Base-by-base conservation (phyloP, 2,797 vertebrate genomes). In the Microctenopoma lineatum region DNA sequence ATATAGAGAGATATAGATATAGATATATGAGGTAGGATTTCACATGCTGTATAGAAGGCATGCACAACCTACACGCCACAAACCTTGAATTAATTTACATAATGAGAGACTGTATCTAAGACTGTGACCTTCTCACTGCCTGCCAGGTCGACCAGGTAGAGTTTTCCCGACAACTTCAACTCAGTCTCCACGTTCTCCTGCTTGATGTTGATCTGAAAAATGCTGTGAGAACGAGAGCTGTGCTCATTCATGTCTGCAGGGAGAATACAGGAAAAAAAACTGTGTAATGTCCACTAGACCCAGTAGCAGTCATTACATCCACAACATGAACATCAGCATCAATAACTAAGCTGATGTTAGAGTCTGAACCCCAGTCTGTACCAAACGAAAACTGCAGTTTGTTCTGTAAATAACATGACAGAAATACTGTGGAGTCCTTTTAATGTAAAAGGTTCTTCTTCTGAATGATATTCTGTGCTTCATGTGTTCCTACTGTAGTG, bases 151-250 rank as follows among this genome's bases (percentile, higher is more conserved):
- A 98, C 97, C 90, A 98, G 91, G 91, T 98, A 99, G 10, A 99
- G 96, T 59, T 99, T 99, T 65, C 97, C 97, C 2, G 96, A 95
- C 79, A 98, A 94, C 63, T 99, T 99, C 81, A 94, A 95, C 93
- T 99, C 97, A 0, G 97, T 99, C 77, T 99, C 96, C 83, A 97
- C 87, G 4, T 99, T 99, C 87, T 98, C 97, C 90, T 98, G 97
- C 59, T 98, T 98, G 88, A 98, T 98, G 77, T 95, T 97, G 81
- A 98, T 97, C 77, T 96, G 91, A 84, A 98, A 98, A 77, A 98
- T 98, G 77, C 96, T 97, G 94, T 98, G 97, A 82, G 96, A 98
- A 84, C 97, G 95, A 15, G 97, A 98, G 91, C 97, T 98, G 95
- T 98, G 97, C 73, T 98, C 97, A 1, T 98, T 98, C 97, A 98